Evolutionary conservation across 1,140 invertebrate species (phyloP), one percentile per base, ranked within the genome.

Genomic region (Coboldia fuscipes): DNA sequence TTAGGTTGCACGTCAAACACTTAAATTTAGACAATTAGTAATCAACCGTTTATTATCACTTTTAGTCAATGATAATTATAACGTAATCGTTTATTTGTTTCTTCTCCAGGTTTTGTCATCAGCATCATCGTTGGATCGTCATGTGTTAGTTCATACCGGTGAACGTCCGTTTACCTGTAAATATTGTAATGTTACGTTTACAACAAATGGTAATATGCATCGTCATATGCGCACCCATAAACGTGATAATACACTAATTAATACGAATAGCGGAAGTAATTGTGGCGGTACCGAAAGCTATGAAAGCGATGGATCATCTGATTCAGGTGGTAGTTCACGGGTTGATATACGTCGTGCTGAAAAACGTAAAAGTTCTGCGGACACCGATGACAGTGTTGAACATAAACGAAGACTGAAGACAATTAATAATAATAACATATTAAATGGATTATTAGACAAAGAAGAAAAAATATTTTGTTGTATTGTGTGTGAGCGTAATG

Each of bases 191-290:
- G 70, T 81, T 53, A 70, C 77, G 3, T 90, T 88, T 56, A 84
- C 78, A 20, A 86, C 81, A 3, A 86, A 84, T 51, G 80, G 80
- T 12, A 85, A 83, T 50, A 83, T 89, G 78, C 79, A 83, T 46
- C 59, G 81, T 17, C 83, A 88, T 48, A 69, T 80, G 58, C 61
- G 77, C 34, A 81, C 74, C 0, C 75, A 79, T 51, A 61, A 60
- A 38, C 58, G 44, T 34, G 42, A 33, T 9, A 47, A 55, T 19
- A 29, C 30, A 32, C 18, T n/a, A n/a, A 30, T 14, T 21, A 37
- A 18, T 14, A 23, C 21, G 23, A 42, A 35, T 29, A 42, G 38
- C 30, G 27, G 21, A 27, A 34, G 24, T 22, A 34, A 27, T 36
- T 48, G 45, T 39, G 65, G 65, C 38, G 62, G 63, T 16, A 64